Evolutionary conservation across 2,888 invertebrate genomes (phyloP).

Genomic region (Aelia acuminata): DNA sequence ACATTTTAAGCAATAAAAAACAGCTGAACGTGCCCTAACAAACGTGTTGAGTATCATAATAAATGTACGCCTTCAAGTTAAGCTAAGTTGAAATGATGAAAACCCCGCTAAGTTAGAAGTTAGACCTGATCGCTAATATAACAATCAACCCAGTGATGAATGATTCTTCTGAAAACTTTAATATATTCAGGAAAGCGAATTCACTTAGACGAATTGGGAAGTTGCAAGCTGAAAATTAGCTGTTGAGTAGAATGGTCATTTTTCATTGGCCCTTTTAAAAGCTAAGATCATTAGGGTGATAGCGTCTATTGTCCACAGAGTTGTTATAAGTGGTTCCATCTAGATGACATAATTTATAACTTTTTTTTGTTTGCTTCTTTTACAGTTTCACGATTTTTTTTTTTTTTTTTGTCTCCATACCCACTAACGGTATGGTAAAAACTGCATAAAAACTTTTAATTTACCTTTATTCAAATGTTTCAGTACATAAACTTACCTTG

Average conservation of each 20-base stretch:
- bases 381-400: too few species aligned
- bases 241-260: neutral
- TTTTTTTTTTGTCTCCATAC: too few species aligned
- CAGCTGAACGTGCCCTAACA: too few species aligned
- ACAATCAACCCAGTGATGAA: neutral
- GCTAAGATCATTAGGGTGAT: neutral
- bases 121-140: neutral
- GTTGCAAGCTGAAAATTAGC: neutral
- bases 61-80: neutral
- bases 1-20: too few species aligned
- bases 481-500: too few species aligned
- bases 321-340: neutral
- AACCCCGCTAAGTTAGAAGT: neutral
- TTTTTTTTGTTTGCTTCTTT: too few species aligned
- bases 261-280: neutral
- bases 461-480: too few species aligned
- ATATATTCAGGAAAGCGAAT: neutral
- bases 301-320: neutral
- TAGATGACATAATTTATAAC: neutral
- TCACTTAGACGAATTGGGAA: neutral
- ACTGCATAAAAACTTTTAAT: too few species aligned
- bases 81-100: neutral
- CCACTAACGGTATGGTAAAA: too few species aligned
- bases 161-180: slow-evolving; percentile 16
- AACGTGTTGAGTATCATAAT: neutral